Evolutionary conservation across 1,140 invertebrate species (phyloP).

Genomic region (Neotoxoptera formosana): DNA sequence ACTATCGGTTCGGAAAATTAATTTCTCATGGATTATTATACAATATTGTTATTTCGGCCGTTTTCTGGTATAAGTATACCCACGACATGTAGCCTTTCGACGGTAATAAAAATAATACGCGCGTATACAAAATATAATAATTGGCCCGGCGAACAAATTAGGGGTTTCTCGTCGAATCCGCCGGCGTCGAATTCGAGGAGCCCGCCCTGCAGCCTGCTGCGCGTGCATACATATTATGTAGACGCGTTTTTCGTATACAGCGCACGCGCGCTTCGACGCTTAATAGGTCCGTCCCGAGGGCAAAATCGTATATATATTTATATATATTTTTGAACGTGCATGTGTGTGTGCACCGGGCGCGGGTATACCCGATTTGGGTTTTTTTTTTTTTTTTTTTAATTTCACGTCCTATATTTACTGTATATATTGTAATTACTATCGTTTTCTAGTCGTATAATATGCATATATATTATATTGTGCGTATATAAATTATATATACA

Average conservation of each 20-base stretch:
- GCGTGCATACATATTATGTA: background rate
- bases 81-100: background rate
- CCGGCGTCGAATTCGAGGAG: slow-evolving; percentile 26
- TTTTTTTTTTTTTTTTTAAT: background rate
- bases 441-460: background rate
- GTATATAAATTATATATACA: too few relatives aligned
- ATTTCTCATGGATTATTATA: background rate
- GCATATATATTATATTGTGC: too few relatives aligned
- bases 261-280: background rate
- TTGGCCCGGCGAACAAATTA: slow-evolving; percentile 41
- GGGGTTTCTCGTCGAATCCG: slow-evolving; percentile 33
- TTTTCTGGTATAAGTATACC: background rate
- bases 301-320: background rate
- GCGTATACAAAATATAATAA: background rate
- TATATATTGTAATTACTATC: slow-evolving; percentile 1
- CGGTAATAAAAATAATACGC: slow-evolving; percentile 10
- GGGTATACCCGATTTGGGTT: background rate
- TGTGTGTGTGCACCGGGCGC: background rate
- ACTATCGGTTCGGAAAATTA: background rate
- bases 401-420: slow-evolving; percentile 25
- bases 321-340: background rate
- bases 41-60: slow-evolving; percentile 5
- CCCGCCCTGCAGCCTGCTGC: background rate
- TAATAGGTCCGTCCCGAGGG: slow-evolving; percentile 12
- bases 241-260: background rate